Evolutionary conservation across 1,140 invertebrate genomes (phyloP), one percentile per base, ranked within the genome.

Genomic region (Galleria mellonella): DNA sequence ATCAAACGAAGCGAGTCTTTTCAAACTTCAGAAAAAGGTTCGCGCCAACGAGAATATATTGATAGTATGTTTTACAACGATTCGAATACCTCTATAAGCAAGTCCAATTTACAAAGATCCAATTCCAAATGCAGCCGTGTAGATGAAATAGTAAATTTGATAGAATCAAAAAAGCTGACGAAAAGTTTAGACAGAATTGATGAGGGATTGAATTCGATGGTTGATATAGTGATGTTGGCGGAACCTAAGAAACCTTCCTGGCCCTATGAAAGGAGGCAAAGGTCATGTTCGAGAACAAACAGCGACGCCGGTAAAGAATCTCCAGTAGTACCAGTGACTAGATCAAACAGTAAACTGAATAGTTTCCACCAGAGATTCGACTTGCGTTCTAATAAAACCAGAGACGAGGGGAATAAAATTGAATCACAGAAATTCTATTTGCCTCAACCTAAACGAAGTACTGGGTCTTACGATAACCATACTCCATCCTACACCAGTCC

Each of bases 101-200:
- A 51, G 43, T 43, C 53, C 29, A 61, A 54, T 28, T 58, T 86
- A 7, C 87, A 88, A 59, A 79, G 87, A 40, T 87, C 87, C 3
- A 88, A 85, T 41, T 79, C 76, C 1, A 83, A 88, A 77, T 75
- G 66, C 39, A 78, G 62, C 49, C 64, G 79, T 17, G 77, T 87
- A 0, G 79, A 86, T 50, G 88, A 87, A 82, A 87, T 87, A 55
- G 87, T 85, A 28, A 89, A 57, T 50, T 83, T 83, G 54, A 87
- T 79, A 49, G 88, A 87, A 74, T 88, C 81, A 36, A 88, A 88
- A 38, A 86, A 89, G 27, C 83, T 92, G 37, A 92, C 92, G 1
- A 94, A 94, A 77, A 94, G 92, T 45, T 73, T 94, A 23, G 93
- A 95, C 47, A 88, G 92, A 38, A 91, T 94, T 4, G 92, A 93